Evolutionary conservation across 2,888 invertebrate species (phyloP).

Genomic region (Allolobophora icterica): DNA sequence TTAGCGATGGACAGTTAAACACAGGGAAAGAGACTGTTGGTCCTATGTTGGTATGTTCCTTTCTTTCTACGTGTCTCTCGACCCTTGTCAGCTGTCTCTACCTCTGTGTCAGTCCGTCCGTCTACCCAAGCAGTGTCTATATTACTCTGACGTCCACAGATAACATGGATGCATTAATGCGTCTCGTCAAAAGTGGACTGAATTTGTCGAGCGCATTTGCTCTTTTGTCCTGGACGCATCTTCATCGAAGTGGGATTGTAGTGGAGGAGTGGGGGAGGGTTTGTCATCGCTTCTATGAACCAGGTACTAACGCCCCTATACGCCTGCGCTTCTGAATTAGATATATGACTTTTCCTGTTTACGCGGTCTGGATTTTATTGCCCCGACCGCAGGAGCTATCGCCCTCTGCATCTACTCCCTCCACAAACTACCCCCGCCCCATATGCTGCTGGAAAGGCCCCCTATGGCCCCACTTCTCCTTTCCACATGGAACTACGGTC

Average conservation of each 20-base stretch:
- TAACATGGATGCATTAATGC: background rate
- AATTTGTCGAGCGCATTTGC: background rate
- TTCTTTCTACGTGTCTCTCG: background rate
- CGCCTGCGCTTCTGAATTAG: background rate
- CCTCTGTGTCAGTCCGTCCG: background rate
- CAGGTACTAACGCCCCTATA: background rate
- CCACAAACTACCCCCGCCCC: background rate
- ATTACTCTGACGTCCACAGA: background rate
- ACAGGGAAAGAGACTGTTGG: too few species aligned
- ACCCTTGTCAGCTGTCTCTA: background rate
- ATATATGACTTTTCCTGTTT: slow-evolving; percentile 17
- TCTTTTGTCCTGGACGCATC: background rate
- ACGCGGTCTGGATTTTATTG: background rate
- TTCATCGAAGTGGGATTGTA: background rate
- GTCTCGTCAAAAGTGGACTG: background rate
- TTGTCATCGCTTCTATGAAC: background rate
- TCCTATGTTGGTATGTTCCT: background rate
- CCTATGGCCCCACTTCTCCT: background rate
- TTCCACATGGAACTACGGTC: background rate
- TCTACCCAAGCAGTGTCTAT: background rate
- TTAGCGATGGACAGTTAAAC: background rate
- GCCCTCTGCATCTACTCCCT: background rate
- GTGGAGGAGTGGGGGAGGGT: background rate
- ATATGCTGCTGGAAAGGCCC: too few species aligned
- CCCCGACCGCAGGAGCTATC: background rate